Evolutionary conservation across 2,797 vertebrate genomes (phyloP).

Genomic region (Lepilemur ruficaudatus): DNA sequence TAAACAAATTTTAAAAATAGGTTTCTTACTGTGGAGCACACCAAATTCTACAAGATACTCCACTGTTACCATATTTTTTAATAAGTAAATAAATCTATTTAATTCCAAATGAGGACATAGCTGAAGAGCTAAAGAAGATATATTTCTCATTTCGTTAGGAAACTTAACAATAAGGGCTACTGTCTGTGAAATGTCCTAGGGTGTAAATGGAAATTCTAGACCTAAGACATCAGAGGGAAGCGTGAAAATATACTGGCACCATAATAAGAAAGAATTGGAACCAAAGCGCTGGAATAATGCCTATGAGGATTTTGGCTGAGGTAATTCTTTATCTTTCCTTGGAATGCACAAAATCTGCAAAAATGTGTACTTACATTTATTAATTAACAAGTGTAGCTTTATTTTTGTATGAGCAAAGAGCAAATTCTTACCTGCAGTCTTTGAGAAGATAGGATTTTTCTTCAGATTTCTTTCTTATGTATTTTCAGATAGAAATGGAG

Average conservation of each 20-base stretch:
- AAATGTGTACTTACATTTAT: background rate
- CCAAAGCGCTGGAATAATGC: background rate
- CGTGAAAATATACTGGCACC: too few species aligned
- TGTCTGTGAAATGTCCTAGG: background rate
- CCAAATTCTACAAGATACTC: background rate
- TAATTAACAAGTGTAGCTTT: background rate
- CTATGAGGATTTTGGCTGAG: background rate
- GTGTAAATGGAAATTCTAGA: background rate
- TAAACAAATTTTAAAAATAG: background rate
- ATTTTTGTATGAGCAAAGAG: background rate
- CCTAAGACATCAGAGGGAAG: background rate
- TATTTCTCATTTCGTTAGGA: background rate
- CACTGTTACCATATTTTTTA: background rate
- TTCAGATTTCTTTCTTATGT: background rate
- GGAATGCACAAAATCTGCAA: background rate
- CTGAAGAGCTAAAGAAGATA: background rate
- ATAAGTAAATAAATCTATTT: background rate
- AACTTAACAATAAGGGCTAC: background rate
- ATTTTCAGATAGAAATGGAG: background rate
- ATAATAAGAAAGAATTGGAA: background rate
- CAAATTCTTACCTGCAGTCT: background rate
- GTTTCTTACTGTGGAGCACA: background rate
- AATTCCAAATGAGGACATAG: background rate
- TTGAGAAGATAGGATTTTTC: background rate
- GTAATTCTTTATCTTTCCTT: background rate